Conservation (phyloP, 1,140 invertebrate genomes). For the Pseudachorutes palmiensis region DNA sequence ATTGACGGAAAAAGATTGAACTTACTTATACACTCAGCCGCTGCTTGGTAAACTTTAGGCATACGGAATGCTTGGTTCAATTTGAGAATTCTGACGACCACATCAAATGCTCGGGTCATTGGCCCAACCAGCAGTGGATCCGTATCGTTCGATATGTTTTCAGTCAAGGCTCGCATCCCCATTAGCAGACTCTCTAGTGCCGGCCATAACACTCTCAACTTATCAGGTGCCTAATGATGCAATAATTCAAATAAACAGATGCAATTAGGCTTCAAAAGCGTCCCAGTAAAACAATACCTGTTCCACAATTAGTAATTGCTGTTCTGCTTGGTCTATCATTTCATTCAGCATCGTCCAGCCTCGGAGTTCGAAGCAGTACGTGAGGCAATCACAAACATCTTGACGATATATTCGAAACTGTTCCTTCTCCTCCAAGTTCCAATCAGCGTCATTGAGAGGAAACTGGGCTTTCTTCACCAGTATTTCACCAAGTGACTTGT, state of each 20-base stretch:
- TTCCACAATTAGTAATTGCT: constrained; percentile 21
- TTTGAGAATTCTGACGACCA: constrained; percentile 30
- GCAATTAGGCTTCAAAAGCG: too few relatives aligned
- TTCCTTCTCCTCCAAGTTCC: constrained; percentile 35
- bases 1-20: too few relatives aligned
- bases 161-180: constrained; percentile 27
- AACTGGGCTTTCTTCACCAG: constrained; percentile 32
- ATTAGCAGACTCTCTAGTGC: constrained; percentile 25
- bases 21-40: constrained; percentile 37
- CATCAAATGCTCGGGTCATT: constrained; percentile 34
- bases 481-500: constrained; percentile 30
- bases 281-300: background rate
- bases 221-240: constrained; percentile 22
- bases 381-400: constrained; percentile 36
- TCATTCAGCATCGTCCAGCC: constrained; percentile 36
- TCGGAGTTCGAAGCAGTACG: constrained; percentile 35
- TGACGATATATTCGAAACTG: constrained; percentile 36
- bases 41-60: constrained; percentile 34
- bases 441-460: constrained; percentile 23
- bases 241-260: too few relatives aligned
- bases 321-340: constrained; percentile 27
- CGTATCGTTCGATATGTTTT: constrained; percentile 36
- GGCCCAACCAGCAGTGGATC: constrained; percentile 31
- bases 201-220: constrained; percentile 18
- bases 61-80: constrained; percentile 22